These are phyloP conservation scores for Lepidurus arcticus DNA, from an alignment of 1,140 invertebrate genomes.

Conservation along the genomic window DNA sequence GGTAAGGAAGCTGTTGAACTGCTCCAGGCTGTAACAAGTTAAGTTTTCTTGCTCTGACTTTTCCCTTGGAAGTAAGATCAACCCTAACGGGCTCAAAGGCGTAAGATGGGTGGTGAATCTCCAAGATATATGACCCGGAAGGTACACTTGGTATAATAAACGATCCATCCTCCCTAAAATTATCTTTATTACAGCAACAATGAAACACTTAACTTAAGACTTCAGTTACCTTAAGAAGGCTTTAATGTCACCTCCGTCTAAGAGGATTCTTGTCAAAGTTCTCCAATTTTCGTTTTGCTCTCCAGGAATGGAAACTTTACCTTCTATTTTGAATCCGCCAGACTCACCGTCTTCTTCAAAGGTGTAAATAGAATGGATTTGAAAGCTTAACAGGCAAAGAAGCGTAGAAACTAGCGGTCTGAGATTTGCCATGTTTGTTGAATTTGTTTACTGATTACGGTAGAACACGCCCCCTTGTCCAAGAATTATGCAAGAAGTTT, in stretches of 20 bases:
- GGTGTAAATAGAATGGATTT: not conserved
- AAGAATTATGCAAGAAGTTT: no score
- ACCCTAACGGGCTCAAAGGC: slow-evolving; percentile 87
- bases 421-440: not conserved
- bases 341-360: slow-evolving; percentile 27
- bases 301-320: slow-evolving; percentile 69
- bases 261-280: slow-evolving; percentile 66
- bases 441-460: not conserved
- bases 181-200: slow-evolving; percentile 34
- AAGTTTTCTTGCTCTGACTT: slow-evolving; percentile 87
- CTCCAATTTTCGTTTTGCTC: slow-evolving; percentile 61
- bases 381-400: not conserved
- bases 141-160: slow-evolving; percentile 85
- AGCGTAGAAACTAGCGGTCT: not conserved
- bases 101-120: slow-evolving; percentile 84
- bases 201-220: slow-evolving; percentile 37
- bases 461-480: not conserved
- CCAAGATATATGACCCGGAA: slow-evolving; percentile 90
- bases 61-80: slow-evolving; percentile 93
- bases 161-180: slow-evolving; percentile 75
- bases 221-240: slow-evolving; percentile 65
- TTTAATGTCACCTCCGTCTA: slow-evolving; percentile 79
- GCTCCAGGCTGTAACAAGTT: slow-evolving; percentile 89
- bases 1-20: slow-evolving; percentile 80
- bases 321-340: slow-evolving; percentile 65